phyloP scores from a whole-genome alignment of 2,113 vertebrate species.

The Takifugu bimaculatus region DNA sequence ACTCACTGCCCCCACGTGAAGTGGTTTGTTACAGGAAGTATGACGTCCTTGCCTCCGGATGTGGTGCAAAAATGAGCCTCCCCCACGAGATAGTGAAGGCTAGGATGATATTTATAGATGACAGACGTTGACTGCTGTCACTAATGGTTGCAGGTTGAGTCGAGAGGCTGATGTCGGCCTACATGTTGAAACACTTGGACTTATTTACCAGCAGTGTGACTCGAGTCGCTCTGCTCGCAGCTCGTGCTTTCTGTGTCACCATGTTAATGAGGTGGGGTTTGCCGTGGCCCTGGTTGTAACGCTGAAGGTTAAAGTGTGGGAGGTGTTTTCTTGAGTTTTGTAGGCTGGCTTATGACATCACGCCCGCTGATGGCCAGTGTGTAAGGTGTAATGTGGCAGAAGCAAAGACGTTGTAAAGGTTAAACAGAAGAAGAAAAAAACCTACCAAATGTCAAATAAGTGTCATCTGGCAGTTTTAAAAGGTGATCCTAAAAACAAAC shows the following conservation, averaged over 20 bases:
- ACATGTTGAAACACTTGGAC: constrained; percentile 23
- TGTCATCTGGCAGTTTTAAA: no score
- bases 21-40: background rate
- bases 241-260: constrained; percentile 28
- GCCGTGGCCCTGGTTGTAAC: constrained; percentile 9
- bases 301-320: constrained; percentile 40
- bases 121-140: background rate
- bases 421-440: background rate
- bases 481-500: no score
- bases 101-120: background rate
- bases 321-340: constrained; percentile 25
- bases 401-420: no score
- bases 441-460: background rate
- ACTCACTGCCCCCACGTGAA: background rate
- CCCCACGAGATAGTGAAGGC: no score
- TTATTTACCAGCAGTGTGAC: constrained; percentile 49
- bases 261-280: constrained; percentile 48
- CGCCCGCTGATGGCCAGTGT: background rate
- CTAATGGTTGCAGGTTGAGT: constrained; percentile 25
- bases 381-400: no score
- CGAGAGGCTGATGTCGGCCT: constrained; percentile 4
- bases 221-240: background rate
- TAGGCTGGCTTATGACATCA: constrained; percentile 27
- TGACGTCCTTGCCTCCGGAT: background rate
- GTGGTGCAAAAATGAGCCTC: background rate